Evolutionary conservation across 2,888 invertebrate genomes (phyloP).

Genomic region (Actias luna): DNA sequence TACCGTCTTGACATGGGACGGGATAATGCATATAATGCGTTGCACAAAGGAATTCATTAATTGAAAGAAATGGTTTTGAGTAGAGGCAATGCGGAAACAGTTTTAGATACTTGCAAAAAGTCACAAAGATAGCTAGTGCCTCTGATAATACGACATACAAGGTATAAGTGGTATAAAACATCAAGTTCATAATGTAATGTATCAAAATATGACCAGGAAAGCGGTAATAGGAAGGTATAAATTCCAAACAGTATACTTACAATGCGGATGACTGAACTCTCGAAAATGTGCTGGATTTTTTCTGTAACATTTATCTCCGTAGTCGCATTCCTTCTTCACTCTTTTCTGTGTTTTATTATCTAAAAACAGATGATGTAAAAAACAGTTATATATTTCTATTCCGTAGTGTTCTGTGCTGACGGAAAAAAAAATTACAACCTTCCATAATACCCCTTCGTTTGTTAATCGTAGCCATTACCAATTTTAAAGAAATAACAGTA

Average conservation of each 20-base stretch:
- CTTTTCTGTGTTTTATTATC: conserved; percentile 52
- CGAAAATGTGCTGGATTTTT: conserved; percentile 92
- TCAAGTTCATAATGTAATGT: no score
- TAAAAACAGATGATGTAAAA: conserved; percentile 36
- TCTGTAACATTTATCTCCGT: conserved; percentile 90
- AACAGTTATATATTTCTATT: background rate
- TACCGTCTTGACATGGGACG: no score
- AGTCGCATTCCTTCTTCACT: conserved; percentile 84
- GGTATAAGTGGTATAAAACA: no score
- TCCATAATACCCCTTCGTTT: background rate
- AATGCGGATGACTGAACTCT: conserved; percentile 90
- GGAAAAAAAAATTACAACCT: background rate
- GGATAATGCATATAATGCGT: no score
- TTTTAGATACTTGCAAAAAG: no score
- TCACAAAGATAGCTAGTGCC: no score
- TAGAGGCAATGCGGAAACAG: no score
- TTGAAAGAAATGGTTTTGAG: no score
- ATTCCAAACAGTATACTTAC: conserved; percentile 75
- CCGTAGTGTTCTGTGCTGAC: background rate
- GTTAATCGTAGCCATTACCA: conserved; percentile 8
- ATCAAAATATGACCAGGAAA: background rate
- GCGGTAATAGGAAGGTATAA: background rate
- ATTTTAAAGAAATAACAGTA: background rate
- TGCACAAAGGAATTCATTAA: no score
- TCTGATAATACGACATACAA: no score